phyloP scores from a whole-genome alignment of 2,113 vertebrate genomes.

The Clupea harengus region DNA sequence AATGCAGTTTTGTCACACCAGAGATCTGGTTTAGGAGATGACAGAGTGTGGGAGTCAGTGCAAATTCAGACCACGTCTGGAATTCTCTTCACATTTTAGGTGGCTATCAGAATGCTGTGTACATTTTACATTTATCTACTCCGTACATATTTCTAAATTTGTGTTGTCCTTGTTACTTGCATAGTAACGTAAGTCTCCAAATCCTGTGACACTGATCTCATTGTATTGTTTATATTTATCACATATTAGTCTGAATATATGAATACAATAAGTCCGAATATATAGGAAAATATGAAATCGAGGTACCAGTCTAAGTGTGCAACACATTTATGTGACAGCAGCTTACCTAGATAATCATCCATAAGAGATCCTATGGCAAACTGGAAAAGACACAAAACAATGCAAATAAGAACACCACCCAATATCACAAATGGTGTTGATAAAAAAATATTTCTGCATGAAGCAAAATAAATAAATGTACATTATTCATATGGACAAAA shows the following conservation, averaged over 20 bases:
- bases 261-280: no score
- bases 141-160: not conserved
- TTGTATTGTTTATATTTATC: no score
- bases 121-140: no score
- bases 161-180: not conserved
- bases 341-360: constrained; percentile 88
- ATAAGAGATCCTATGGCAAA: constrained; percentile 92
- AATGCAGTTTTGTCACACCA: not conserved
- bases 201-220: no score
- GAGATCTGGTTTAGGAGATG: no score
- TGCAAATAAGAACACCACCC: not conserved
- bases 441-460: no score
- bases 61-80: no score
- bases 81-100: no score
- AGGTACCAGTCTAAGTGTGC: not conserved
- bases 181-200: not conserved
- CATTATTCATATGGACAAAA: not conserved
- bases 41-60: no score
- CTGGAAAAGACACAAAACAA: constrained; percentile 62
- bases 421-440: not conserved
- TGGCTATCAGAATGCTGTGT: no score
- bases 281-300: no score
- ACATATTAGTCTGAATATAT: no score
- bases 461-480: not conserved
- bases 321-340: not conserved